Conservation (phyloP, 2,113 vertebrate genomes). For the Nansenia antarctica region DNA sequence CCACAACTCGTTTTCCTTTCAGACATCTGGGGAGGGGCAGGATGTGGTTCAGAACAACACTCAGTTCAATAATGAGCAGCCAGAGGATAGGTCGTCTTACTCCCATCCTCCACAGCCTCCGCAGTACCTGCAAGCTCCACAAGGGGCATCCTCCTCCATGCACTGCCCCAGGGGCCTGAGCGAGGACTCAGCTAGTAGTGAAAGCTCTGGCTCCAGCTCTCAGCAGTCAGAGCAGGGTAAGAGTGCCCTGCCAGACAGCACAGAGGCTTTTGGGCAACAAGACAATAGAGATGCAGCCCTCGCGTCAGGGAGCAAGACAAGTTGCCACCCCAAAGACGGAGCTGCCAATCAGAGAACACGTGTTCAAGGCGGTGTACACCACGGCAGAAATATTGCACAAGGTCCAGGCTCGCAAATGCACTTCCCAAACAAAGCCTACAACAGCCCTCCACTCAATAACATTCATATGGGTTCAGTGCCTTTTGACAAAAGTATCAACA, state of each 20-base stretch:
- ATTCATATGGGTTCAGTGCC: constrained; percentile 68
- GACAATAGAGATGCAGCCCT: constrained; percentile 74
- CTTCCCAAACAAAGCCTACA: constrained; percentile 83
- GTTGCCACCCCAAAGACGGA: constrained; percentile 71
- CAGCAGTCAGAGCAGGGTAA: constrained; percentile 81
- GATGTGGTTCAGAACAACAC: constrained; percentile 63
- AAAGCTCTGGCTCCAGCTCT: constrained; percentile 76
- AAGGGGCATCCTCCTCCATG: constrained; percentile 59
- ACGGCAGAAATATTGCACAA: constrained; percentile 81
- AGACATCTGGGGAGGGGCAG: constrained; percentile 74
- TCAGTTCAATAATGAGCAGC: constrained; percentile 69
- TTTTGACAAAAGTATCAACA: constrained; percentile 78
- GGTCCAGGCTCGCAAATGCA: constrained; percentile 82
- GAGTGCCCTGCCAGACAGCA: constrained; percentile 80
- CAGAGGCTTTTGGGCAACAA: constrained; percentile 74
- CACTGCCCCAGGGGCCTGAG: constrained; percentile 78
- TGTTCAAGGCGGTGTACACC: constrained; percentile 77
- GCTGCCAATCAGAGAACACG: constrained; percentile 75
- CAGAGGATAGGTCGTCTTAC: constrained; percentile 74
- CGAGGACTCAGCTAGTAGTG: constrained; percentile 71
- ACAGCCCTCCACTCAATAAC: constrained; percentile 62
- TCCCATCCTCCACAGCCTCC: constrained; percentile 59
- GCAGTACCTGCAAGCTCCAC: constrained; percentile 73
- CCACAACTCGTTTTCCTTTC: constrained; percentile 79
- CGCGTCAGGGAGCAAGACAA: constrained; percentile 75